Evolutionary conservation across 2,888 invertebrate species (phyloP).

Genomic region (Heteropelma amictum): DNA sequence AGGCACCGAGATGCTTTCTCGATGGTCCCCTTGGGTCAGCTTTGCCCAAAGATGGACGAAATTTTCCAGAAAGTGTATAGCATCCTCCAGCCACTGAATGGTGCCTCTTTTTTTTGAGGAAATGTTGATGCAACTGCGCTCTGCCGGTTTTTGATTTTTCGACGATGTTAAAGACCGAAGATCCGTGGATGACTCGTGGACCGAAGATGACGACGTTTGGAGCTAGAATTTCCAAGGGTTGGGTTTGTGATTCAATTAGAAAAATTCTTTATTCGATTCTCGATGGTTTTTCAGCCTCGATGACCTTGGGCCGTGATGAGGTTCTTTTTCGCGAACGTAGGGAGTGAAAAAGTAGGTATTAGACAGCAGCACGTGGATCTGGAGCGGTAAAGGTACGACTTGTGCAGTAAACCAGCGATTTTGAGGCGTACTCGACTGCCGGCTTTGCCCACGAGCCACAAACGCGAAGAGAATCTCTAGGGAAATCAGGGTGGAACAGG

Average conservation of each 20-base stretch:
- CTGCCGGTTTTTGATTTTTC: too few species aligned
- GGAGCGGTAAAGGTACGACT: slow-evolving; percentile 10
- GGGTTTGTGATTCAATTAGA: too few species aligned
- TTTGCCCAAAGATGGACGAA: slow-evolving; percentile 41
- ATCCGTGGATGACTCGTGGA: too few species aligned
- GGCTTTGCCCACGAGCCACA: slow-evolving; percentile 53
- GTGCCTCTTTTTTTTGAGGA: too few species aligned
- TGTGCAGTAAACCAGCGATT: slow-evolving; percentile 35
- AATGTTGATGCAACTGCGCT: too few species aligned
- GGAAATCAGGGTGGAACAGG: slow-evolving; percentile 74
- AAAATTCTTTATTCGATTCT: too few species aligned
- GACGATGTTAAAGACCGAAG: too few species aligned
- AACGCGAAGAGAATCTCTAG: slow-evolving; percentile 66
- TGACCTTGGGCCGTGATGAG: background rate
- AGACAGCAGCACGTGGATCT: slow-evolving; percentile 15
- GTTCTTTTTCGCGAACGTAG: background rate
- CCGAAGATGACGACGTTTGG: too few species aligned
- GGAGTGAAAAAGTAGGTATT: slow-evolving; percentile 25
- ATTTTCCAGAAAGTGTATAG: slow-evolving; percentile 31
- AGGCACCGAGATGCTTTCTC: slow-evolving; percentile 61
- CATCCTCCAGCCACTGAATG: too few species aligned
- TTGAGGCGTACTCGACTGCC: slow-evolving; percentile 51
- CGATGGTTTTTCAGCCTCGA: too few species aligned
- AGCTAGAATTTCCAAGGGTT: too few species aligned
- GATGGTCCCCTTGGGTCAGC: slow-evolving; percentile 70